Conservation (phyloP, 2,888 invertebrate species). For the Metellina segmentata region DNA sequence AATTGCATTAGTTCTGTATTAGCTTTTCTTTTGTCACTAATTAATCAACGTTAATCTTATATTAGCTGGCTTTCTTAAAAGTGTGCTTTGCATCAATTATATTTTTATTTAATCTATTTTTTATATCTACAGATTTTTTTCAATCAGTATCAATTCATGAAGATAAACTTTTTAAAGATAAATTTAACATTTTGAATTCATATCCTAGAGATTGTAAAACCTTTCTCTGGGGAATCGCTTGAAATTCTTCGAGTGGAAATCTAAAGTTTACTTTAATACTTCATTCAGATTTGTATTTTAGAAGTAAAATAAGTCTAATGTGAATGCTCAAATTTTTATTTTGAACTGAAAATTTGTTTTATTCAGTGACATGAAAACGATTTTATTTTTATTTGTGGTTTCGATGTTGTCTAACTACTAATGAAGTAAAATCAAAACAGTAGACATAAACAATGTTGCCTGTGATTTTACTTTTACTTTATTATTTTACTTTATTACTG, state of each 20-base stretch:
- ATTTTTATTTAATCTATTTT: neutral
- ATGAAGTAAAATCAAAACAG: too few species aligned
- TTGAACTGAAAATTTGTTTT: too few species aligned
- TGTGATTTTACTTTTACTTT: too few species aligned
- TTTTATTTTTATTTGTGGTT: too few species aligned
- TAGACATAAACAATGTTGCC: too few species aligned
- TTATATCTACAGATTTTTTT: neutral
- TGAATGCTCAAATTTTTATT: too few species aligned
- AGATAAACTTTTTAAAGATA: neutral
- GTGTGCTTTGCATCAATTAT: neutral
- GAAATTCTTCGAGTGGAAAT: neutral
- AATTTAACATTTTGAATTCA: neutral
- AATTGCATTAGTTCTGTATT: slow-evolving; percentile 30
- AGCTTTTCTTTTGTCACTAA: slow-evolving; percentile 26
- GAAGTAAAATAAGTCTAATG: too few species aligned
- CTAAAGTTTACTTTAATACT: neutral
- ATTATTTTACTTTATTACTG: too few species aligned
- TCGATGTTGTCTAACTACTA: too few species aligned
- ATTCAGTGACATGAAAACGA: too few species aligned
- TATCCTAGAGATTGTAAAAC: neutral
- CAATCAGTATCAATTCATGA: neutral
- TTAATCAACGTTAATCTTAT: slow-evolving; percentile 43
- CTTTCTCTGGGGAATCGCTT: neutral
- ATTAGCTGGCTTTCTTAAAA: slow-evolving; percentile 8
- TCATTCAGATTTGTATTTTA: neutral